Evolutionary conservation across 1,140 invertebrate genomes (phyloP).

Genomic region (Eriosoma lanigerum): DNA sequence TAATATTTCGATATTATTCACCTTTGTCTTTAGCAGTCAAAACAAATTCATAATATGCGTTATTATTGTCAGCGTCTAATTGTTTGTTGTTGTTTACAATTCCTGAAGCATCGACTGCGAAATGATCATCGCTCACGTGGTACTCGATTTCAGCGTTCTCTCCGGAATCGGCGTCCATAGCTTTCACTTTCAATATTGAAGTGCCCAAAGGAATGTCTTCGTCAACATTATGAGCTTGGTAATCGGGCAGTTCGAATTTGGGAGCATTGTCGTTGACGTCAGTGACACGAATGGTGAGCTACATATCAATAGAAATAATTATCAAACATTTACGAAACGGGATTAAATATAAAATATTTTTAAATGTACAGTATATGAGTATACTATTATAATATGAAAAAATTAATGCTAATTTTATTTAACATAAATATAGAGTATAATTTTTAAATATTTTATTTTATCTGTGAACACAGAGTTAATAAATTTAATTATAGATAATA

Average conservation of each 20-base stretch:
- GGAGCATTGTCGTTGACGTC: constrained; percentile 94
- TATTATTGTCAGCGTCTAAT: constrained; percentile 91
- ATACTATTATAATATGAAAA: too few species aligned
- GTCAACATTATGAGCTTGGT: constrained; percentile 92
- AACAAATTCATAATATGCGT: constrained; percentile 92
- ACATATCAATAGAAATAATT: neutral
- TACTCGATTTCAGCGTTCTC: constrained; percentile 93
- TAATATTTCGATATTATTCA: constrained; percentile 54
- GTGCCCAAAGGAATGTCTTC: constrained; percentile 90
- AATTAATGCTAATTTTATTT: too few species aligned
- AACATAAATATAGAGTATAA: too few species aligned
- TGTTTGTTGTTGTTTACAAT: constrained; percentile 91
- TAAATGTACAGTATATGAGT: too few species aligned
- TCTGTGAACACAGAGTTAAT: too few species aligned
- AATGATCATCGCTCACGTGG: constrained; percentile 87
- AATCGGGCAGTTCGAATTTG: constrained; percentile 92
- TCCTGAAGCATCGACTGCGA: constrained; percentile 86
- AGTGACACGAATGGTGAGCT: constrained; percentile 88
- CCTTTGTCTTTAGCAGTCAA: constrained; percentile 91
- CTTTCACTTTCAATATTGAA: constrained; percentile 87
- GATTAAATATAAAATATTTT: too few species aligned
- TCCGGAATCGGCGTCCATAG: constrained; percentile 88
- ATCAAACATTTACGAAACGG: too few species aligned
- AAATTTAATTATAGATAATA: too few species aligned
- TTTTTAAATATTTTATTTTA: too few species aligned